These are phyloP conservation scores for Spodoptera littoralis DNA, from an alignment of 2,888 invertebrate genomes.

Conservation along the genomic window DNA sequence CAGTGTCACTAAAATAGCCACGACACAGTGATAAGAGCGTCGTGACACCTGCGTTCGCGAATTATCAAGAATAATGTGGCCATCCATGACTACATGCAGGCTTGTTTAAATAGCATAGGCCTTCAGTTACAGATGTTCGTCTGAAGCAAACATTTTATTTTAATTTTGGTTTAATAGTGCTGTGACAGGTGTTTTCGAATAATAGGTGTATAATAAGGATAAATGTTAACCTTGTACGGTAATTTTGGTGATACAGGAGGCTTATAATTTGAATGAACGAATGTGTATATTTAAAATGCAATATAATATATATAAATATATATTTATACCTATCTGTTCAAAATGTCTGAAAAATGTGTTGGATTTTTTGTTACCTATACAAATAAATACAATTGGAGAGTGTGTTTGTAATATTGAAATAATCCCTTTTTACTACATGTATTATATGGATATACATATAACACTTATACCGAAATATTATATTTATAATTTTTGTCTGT, in stretches of 20 bases:
- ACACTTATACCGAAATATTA: too few species aligned
- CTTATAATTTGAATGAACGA: constrained; percentile 18
- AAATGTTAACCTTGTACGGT: constrained; percentile 42
- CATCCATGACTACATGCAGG: constrained; percentile 35
- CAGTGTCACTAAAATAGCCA: constrained; percentile 65
- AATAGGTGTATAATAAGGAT: constrained; percentile 28
- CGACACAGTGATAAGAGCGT: constrained; percentile 56
- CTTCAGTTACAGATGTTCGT: constrained; percentile 37
- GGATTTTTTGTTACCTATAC: too few species aligned
- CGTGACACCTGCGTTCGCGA: constrained; percentile 61
- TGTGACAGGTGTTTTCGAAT: constrained; percentile 48
- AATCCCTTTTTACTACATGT: too few species aligned
- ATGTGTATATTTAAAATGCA: constrained; percentile 15
- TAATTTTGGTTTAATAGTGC: constrained; percentile 23
- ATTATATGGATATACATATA: too few species aligned
- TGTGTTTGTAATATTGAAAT: too few species aligned
- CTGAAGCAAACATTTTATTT: constrained; percentile 31
- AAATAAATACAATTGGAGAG: too few species aligned
- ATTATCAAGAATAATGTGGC: constrained; percentile 43
- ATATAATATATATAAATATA: neutral
- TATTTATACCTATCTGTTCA: too few species aligned
- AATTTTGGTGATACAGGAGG: constrained; percentile 28
- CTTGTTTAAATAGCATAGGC: constrained; percentile 45
- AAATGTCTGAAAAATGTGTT: too few species aligned
- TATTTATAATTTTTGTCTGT: too few species aligned